Base-by-base conservation (phyloP, 2,113 vertebrate species). In the Origma solitaria region DNA sequence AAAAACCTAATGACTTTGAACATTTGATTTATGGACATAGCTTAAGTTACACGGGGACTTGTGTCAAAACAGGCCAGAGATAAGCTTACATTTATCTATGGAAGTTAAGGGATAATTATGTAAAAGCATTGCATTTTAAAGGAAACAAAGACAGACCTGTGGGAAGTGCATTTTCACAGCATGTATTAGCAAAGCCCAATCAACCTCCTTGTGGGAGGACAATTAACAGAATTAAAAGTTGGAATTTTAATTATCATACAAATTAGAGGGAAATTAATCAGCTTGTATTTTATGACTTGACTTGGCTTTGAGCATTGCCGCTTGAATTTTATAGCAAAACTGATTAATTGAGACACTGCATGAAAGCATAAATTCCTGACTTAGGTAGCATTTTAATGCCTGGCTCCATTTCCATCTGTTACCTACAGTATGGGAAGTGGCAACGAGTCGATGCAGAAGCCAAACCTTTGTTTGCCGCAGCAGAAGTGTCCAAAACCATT, bases 221-320 rank as follows among this genome's bases (percentile, higher is more conserved):
- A 97, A 98, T 97, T 97, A 97, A 94, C 85, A 81, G 93, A 98
- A 97, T 98, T 97, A 98, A 98, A 98, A 98, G 96, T 97, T 97
- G 90, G 93, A 96, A 97, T 97, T 97, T 98, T 98, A 98, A 98
- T 98, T 98, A 98, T 98, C 97, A 97, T 96, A 97, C 95, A 97
- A 98, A 98, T 98, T 98, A 98, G 94, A 96, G 94, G 92, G 94
- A 97, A 97, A 98, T 98, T 98, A 98, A 98, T 98, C 96, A 98
- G 98, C 95, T 97, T 30, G 22, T 97, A 96, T 96, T 98, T 96
- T 97, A 97, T 86, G 90, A 90, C 95, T 94, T 91, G 83, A 90
- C 89, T 97, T 93, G 80, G 92, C 95, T 94, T 95, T 96, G 92
- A 94, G 88, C 71, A 51, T 76, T 82, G 78, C 91, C 0, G 42